Evolutionary conservation across 2,113 vertebrate species (phyloP).

Genomic region (Takifugu bimaculatus): DNA sequence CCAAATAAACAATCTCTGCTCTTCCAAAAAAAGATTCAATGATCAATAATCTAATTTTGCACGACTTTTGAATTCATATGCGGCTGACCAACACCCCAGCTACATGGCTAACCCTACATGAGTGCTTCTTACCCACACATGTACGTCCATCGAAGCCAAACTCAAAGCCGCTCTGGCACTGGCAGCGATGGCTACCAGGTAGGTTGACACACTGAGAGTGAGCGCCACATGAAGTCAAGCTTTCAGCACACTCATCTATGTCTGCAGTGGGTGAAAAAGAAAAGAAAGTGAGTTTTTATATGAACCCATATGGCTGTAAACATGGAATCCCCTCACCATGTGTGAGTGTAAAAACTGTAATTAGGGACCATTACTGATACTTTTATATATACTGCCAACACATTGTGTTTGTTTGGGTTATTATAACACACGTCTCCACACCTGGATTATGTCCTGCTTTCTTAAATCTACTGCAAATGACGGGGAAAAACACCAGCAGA

Average conservation of each 20-base stretch:
- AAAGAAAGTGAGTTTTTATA: slow-evolving; percentile 8
- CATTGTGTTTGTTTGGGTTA: slow-evolving; percentile 12
- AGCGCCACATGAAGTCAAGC: slow-evolving; percentile 72
- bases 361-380: slow-evolving; percentile 37
- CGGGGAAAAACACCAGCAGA: slow-evolving; percentile 1
- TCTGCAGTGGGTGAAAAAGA: slow-evolving; percentile 67
- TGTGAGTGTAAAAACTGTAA: slow-evolving; percentile 28
- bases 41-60: not conserved
- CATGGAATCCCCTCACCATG: slow-evolving; percentile 9
- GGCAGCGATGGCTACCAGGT: slow-evolving; percentile 81
- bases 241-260: slow-evolving; percentile 82
- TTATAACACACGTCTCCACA: slow-evolving; percentile 12
- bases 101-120: not conserved
- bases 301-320: slow-evolving; percentile 8
- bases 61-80: not conserved
- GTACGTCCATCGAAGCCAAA: slow-evolving; percentile 69
- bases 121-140: slow-evolving; percentile 78
- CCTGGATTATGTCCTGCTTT: slow-evolving; percentile 17
- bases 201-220: slow-evolving; percentile 79
- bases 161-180: slow-evolving; percentile 76
- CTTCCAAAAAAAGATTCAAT: too few relatives aligned
- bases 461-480: slow-evolving; percentile 4
- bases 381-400: slow-evolving; percentile 6
- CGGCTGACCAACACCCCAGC: not conserved
- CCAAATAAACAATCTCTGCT: too few relatives aligned